Evolutionary conservation across 2,888 invertebrate species (phyloP), one percentile per base, ranked within the genome.

Genomic region (Rhodophaea formosa): DNA sequence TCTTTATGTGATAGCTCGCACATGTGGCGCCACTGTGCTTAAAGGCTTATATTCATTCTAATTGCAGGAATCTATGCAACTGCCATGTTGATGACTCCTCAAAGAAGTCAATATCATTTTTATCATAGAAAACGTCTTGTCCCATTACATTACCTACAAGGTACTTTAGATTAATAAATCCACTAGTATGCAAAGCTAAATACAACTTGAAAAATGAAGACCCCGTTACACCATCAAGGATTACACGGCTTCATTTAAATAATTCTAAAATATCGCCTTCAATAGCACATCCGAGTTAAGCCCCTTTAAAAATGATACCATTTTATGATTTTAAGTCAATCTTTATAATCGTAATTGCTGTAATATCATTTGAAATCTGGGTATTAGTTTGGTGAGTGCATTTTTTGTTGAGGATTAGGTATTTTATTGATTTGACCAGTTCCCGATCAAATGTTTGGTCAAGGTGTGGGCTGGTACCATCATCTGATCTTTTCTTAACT

Each of bases 301-400:
- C 51, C 35, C 17, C 51, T 35, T 49, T 51, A 12, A 51, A 51
- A 51, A 35, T n/a, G 32, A 17, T 55, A n/a, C 32, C 35, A 8
- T 55, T 55, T 55, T 45, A 55, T 55, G 54, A 55, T 32, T 32
- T 55, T 32, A 55, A 55, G 54, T 35, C 29, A 53, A 30, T 30
- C n/a, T 45, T 55, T 55, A 23, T 54, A 44, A 16, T 14, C 23
- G 53, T 29, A 53, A 53, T 44, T 43, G 43, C 30, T 43, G 44
- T 51, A 39, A 51, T 51, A 39, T 39, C 35, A 39, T 35, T 16
- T 51, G 35, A 12, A 10, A 17, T 3, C 15, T 8, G 51, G 35
- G 39, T 35, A 51, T 51, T 51, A 51, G 14, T 15, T 16, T 8
- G 8, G 32, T 51, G 35, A 1, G 16, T 12, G 5, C 5, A 15